Conservation (phyloP, 2,113 vertebrate species). For the Rhineura floridana region DNA sequence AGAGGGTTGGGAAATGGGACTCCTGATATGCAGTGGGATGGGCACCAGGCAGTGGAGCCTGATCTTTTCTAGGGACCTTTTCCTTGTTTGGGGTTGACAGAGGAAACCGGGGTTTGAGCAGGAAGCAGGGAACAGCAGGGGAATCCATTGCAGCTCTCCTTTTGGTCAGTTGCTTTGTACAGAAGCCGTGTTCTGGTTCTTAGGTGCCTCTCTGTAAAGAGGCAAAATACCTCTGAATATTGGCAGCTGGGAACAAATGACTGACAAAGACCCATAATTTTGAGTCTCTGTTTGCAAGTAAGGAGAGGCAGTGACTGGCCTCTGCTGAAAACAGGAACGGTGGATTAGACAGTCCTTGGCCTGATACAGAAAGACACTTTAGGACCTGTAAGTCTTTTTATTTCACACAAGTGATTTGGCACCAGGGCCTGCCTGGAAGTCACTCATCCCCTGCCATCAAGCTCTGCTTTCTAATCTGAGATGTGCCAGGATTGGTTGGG, state of each 20-base stretch:
- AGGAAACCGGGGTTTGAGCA: neutral
- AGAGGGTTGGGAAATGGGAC: neutral
- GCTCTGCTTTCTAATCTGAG: neutral
- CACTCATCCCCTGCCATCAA: too few species aligned
- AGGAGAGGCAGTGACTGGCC: too few species aligned
- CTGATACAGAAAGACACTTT: neutral
- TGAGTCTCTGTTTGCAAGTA: neutral
- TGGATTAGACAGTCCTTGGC: too few species aligned
- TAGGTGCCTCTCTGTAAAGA: neutral
- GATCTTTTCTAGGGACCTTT: neutral
- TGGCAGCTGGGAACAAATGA: neutral
- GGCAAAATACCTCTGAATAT: neutral
- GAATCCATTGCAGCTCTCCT: neutral
- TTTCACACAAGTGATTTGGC: neutral
- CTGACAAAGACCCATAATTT: neutral
- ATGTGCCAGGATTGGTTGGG: neutral
- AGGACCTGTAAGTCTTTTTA: neutral
- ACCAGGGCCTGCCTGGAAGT: neutral
- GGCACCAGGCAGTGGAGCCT: too few species aligned
- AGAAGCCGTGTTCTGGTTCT: too few species aligned
- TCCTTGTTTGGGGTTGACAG: neutral
- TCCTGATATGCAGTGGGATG: neutral
- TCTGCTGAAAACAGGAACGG: neutral
- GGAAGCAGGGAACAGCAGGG: neutral
- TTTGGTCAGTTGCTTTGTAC: neutral